Base-by-base conservation (phyloP, 2,797 vertebrate genomes). In the Micrastur ruficollis region DNA sequence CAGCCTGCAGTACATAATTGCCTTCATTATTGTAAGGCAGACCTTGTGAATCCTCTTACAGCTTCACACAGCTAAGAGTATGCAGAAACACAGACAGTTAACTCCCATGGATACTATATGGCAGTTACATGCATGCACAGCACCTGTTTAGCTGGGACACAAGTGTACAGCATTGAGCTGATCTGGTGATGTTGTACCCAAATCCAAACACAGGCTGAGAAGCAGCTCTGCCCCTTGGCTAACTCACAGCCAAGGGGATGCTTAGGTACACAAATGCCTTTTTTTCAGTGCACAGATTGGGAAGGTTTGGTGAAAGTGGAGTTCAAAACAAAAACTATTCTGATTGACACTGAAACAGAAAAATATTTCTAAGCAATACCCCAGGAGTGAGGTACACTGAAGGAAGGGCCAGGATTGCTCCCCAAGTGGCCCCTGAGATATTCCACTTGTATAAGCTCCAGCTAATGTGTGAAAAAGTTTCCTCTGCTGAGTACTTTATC, bases 91-190 rank as follows among this genome's bases (percentile, higher is more conserved):
- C 25, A 13, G 62, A 47, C 11, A 34, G 14, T 3, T 86, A 52
- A 17, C 34, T 58, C 21, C 59, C 17, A 44, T 50, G 27, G 17
- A 2, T 1, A 9, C 12, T 31, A 26, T 29, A 0, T 3, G 31
- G 66, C 23, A 29, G 8, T 15, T 46, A 2, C 0, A 1, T 46
- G 63, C 14, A 20, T 5, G 3, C 36, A 20, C 14, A 49, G 67
- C 38, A 6, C 23, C 38, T 32, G 14, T 19, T 31, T 3, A 9
- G 21, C 58, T 44, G 40, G 72, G 55, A 7, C 34, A 29, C 25
- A 15, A 38, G 19, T 6, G 14, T 59, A 50, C 19, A 52, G 29
- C 62, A 10, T 0, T 11, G 40, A 61, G 27, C 71, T 58, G 55
- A 8, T 29, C 9, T 1, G 1, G 6, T 47, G 12, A 6, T 11